Evolutionary conservation across 2,888 invertebrate species (phyloP).

Genomic region (Ariolimax columbianus): DNA sequence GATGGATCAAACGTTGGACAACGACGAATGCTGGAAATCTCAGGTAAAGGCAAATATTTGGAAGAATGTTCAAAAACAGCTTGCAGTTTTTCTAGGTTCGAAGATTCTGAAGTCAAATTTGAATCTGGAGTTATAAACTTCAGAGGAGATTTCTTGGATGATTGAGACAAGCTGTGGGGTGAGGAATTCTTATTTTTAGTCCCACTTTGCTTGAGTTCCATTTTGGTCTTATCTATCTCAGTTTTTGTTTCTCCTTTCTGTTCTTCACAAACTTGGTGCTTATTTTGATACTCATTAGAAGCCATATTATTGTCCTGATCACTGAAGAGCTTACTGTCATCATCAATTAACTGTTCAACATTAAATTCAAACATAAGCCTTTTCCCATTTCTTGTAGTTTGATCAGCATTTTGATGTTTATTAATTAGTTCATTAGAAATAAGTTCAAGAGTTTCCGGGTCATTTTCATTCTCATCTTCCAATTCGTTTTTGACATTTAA

Average conservation of each 20-base stretch:
- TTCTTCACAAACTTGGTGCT: neutral
- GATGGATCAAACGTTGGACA: neutral
- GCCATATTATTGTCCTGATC: neutral
- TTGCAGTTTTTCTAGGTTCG: conserved; percentile 34
- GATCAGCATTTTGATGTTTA: neutral
- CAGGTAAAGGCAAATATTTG: conserved; percentile 35
- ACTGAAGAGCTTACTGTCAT: neutral
- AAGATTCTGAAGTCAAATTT: neutral
- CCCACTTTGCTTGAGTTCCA: neutral
- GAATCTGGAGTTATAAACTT: neutral
- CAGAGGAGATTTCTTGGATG: neutral
- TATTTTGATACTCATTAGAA: neutral
- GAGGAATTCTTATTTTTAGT: neutral
- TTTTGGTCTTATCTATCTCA: neutral
- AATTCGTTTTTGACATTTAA: neutral
- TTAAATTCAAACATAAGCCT: conserved; percentile 37
- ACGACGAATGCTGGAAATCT: neutral
- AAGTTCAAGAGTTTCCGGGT: neutral
- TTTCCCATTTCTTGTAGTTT: neutral
- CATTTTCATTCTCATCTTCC: neutral
- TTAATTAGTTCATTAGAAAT: neutral
- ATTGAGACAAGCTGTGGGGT: neutral
- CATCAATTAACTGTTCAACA: conserved; percentile 16
- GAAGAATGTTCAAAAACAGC: conserved; percentile 45
- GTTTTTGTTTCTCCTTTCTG: neutral